Evolutionary conservation across 2,113 vertebrate species (phyloP).

Genomic region (Bubo scandiacus): DNA sequence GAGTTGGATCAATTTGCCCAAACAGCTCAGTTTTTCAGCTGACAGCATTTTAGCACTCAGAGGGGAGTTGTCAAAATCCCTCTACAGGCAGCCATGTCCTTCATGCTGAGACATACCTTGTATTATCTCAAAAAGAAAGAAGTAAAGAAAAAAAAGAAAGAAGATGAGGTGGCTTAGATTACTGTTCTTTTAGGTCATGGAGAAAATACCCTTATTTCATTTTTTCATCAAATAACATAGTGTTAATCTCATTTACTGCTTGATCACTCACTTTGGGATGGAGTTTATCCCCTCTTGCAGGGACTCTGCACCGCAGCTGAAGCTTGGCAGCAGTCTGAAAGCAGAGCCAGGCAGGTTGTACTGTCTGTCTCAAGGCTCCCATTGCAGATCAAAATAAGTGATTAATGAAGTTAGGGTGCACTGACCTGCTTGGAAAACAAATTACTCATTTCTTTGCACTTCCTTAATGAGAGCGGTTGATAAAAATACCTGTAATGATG

Average conservation of each 20-base stretch:
- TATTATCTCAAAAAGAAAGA: slow-evolving; percentile 35
- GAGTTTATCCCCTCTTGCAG: background rate
- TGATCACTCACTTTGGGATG: background rate
- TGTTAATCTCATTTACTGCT: background rate
- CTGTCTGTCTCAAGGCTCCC: background rate
- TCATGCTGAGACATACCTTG: slow-evolving; percentile 33
- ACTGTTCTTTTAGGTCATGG: background rate
- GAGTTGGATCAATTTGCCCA: slow-evolving; percentile 55
- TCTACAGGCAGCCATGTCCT: slow-evolving; percentile 52
- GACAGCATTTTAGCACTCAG: slow-evolving; percentile 66
- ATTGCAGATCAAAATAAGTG: background rate
- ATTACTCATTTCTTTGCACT: background rate
- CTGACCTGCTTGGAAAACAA: background rate
- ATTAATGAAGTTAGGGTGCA: slow-evolving; percentile 6
- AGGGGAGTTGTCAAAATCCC: slow-evolving; percentile 71
- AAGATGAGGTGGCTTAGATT: slow-evolving; percentile 1
- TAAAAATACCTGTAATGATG: background rate
- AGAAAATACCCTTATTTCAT: slow-evolving; percentile 9
- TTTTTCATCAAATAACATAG: background rate
- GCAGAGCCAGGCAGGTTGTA: background rate
- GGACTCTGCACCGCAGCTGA: background rate
- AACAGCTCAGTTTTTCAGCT: slow-evolving; percentile 56
- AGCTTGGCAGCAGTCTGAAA: background rate
- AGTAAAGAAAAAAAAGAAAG: background rate
- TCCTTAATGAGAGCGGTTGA: slow-evolving; percentile 13